A percentile compares a stretch with the other conserved stretches of the same genome.
phyloP scores from a whole-genome alignment of 2,113 vertebrate genomes.

The Phalacrocorax brasilianus region DNA sequence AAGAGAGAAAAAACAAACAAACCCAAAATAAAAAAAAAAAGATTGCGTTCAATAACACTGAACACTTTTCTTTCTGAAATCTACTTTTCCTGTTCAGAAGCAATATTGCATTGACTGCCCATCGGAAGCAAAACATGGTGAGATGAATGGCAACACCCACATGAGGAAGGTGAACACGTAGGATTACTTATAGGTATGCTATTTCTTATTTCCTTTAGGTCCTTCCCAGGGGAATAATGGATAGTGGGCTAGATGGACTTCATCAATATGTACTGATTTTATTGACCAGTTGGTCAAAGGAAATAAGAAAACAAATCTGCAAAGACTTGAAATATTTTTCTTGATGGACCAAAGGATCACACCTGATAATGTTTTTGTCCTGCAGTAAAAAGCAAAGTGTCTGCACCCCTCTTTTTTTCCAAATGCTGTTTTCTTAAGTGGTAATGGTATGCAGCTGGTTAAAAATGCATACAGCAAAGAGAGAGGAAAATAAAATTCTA shows the following conservation, averaged over 20 bases:
- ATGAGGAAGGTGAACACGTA: not conserved
- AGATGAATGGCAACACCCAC: fast-evolving
- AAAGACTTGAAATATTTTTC: not conserved
- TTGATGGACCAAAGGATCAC: not conserved
- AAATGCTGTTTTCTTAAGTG: not conserved
- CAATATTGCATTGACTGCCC: not conserved
- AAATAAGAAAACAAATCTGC: not conserved
- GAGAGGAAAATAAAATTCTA: not conserved
- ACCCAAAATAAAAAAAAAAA: too few species aligned
- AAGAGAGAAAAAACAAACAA: not conserved
- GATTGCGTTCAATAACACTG: not conserved
- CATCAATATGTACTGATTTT: not conserved
- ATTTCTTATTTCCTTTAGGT: not conserved
- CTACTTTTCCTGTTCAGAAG: not conserved
- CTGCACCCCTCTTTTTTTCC: not conserved
- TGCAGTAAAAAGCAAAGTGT: not conserved
- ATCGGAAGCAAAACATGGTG: not conserved
- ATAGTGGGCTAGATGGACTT: not conserved
- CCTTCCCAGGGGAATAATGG: not conserved
- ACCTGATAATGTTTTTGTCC: not conserved
- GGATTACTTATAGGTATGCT: not conserved
- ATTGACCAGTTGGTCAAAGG: not conserved
- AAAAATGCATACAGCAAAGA: not conserved
- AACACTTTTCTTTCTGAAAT: not conserved
- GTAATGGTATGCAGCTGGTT: not conserved